Evolutionary conservation across 1,140 invertebrate genomes (phyloP).

Genomic region (Paraescarpia echinospica): DNA sequence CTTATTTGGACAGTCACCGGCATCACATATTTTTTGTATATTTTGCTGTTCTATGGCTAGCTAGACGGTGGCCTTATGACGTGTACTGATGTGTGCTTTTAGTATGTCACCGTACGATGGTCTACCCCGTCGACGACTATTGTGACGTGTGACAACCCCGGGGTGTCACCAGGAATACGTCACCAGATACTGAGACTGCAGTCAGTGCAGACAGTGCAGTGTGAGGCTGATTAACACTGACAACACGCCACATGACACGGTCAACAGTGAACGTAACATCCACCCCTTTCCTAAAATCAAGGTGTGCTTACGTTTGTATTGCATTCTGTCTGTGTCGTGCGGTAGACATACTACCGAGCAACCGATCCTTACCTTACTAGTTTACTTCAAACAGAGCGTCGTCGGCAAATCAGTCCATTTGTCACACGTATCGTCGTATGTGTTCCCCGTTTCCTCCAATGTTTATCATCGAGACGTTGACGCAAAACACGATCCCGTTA

Average conservation of each 20-base stretch:
- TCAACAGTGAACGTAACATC: background rate
- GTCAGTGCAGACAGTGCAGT: too few relatives aligned
- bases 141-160: too few relatives aligned
- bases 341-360: background rate
- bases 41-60: too few relatives aligned
- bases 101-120: too few relatives aligned
- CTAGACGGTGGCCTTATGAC: too few relatives aligned
- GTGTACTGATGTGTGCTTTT: too few relatives aligned
- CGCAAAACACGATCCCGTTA: background rate
- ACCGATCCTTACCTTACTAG: background rate
- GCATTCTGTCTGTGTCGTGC: background rate
- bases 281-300: background rate
- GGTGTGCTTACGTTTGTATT: background rate
- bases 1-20: too few relatives aligned
- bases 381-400: background rate
- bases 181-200: too few relatives aligned
- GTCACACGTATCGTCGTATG: background rate
- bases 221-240: background rate
- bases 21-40: too few relatives aligned
- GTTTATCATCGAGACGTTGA: background rate
- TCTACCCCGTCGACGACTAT: too few relatives aligned
- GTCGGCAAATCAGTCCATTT: background rate
- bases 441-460: background rate
- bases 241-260: background rate
- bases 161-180: too few relatives aligned